Conservation (phyloP, 2,888 invertebrate species). For the Lasius platythorax region DNA sequence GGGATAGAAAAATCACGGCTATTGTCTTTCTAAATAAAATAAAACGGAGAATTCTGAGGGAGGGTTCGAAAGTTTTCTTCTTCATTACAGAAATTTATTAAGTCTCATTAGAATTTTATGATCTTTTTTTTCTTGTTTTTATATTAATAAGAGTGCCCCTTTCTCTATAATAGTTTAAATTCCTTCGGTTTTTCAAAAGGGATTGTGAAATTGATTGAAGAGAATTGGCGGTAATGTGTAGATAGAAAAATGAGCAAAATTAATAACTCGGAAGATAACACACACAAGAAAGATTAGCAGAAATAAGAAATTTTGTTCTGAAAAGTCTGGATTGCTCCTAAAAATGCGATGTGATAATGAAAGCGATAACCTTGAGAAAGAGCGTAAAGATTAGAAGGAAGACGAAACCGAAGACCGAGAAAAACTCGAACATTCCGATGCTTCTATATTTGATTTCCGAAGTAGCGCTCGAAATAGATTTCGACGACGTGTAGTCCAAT, state of each 20-base stretch:
- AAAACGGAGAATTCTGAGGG: not conserved
- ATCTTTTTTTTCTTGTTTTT: constrained; percentile 3
- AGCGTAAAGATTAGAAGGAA: not conserved
- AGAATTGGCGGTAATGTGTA: not conserved
- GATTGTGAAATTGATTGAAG: not conserved
- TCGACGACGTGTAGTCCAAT: not conserved
- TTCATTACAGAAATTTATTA: constrained; percentile 10
- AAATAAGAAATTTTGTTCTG: not conserved
- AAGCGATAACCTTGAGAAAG: not conserved
- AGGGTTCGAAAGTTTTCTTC: not conserved
- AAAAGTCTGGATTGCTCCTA: not conserved
- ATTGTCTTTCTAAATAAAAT: not conserved
- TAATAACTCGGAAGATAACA: not conserved
- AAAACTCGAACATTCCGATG: not conserved
- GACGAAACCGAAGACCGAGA: not conserved
- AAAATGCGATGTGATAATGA: not conserved
- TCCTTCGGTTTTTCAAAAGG: not conserved
- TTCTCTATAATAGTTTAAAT: constrained; percentile 1
- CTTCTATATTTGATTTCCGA: constrained; percentile 4
- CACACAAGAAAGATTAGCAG: not conserved
- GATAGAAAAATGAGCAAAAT: not conserved
- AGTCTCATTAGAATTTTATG: constrained; percentile 8
- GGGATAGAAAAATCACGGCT: not conserved
- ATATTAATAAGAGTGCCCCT: not conserved
- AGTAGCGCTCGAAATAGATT: not conserved